Evolutionary conservation across 2,888 invertebrate species (phyloP), one percentile per base, ranked within the genome.

Genomic region (Drosophila peninsularis): DNA sequence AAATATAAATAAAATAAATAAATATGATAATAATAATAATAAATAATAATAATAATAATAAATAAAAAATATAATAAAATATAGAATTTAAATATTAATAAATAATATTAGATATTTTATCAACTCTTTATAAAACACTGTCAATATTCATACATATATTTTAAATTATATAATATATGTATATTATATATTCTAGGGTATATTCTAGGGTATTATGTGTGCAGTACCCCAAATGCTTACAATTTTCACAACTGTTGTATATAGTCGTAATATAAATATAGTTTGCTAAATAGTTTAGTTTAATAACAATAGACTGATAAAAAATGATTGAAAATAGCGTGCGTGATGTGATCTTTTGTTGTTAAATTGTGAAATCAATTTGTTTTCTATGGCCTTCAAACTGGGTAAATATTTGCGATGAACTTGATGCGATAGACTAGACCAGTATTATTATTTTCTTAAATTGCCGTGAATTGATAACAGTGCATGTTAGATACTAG

Each of bases 351-450:
- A 7, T 27, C 37, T 17, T 17, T n/a, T 53, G 10, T 14, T 2
- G 5, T 14, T 56, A 7, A 4, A 24, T 17, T 24, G 32, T 11
- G 19, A 49, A 49, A 19, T 49, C 30, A 49, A 32, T 49, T 21
- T 50, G 50, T 50, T 21, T 34, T 50, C 50, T 34, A 19, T 50
- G 37, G 17, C 13, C 9, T 36, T 34, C 34, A 36, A 37, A 19
- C 9, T 37, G 36, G 2, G 17, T 24, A 55, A 44, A 55, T 55
- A 44, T 55, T 55, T 24, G 21, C 42, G 0, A 0, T 7, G 1
- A 17, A 17, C n/a, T 13, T 24, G 44, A 24, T 24, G 24, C 4
- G 24, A 24, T 24, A 24, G 24, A 24, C 24, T 24, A 3, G 24
- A 6, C 27, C 27, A 30, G 27, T 27, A 27, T 47, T 47, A 17